These are phyloP conservation scores for Lerista edwardsae DNA, from an alignment of 2,797 vertebrate species.

Conservation along the genomic window DNA sequence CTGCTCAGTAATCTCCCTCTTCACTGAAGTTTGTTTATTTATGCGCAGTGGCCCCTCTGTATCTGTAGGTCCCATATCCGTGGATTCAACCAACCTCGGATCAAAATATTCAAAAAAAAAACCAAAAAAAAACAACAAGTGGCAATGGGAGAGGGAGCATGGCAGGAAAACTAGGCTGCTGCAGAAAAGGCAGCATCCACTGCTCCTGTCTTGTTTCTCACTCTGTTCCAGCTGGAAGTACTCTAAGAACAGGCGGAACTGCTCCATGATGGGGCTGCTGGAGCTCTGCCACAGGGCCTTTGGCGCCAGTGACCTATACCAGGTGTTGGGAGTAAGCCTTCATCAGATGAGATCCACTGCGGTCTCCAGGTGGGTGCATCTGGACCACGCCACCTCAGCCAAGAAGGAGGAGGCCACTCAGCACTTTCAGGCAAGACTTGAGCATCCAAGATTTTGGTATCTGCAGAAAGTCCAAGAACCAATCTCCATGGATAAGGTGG, in stretches of 20 bases:
- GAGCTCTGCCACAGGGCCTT: constrained; percentile 82
- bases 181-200: too few relatives aligned
- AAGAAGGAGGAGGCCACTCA: constrained; percentile 65
- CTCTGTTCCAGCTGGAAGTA: background rate
- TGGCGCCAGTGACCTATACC: constrained; percentile 82
- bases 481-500: too few relatives aligned
- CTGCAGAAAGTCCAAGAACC: too few relatives aligned
- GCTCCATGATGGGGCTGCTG: constrained; percentile 77
- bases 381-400: constrained; percentile 82
- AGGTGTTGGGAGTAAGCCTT: constrained; percentile 80
- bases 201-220: too few relatives aligned
- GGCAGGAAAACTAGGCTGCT: background rate
- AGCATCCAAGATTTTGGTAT: too few relatives aligned
- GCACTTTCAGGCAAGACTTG: constrained; percentile 84
- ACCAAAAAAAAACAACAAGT: too few relatives aligned
- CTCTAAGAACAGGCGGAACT: rapidly evolving
- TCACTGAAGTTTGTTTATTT: background rate
- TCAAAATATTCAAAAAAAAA: too few relatives aligned
- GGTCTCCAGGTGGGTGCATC: constrained; percentile 86
- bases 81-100: too few relatives aligned
- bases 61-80: too few relatives aligned
- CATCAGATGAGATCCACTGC: constrained; percentile 82
- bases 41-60: too few relatives aligned
- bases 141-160: too few relatives aligned
- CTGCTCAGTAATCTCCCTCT: background rate